These are phyloP conservation scores for Rhingia campestris DNA, from an alignment of 2,888 invertebrate species.

Conservation along the genomic window DNA sequence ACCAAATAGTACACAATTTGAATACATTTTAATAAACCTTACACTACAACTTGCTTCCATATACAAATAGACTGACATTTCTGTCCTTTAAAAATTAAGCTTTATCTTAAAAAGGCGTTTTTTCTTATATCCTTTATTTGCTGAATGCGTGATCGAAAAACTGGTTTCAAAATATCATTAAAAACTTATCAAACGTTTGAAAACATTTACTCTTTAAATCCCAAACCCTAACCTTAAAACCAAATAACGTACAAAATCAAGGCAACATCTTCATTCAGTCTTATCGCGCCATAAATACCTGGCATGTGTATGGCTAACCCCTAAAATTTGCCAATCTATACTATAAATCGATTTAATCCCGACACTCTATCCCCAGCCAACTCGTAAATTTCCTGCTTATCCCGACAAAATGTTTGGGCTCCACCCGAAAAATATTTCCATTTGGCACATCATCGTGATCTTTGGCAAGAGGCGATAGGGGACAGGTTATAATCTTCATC, in stretches of 20 bases:
- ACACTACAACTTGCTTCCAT: no score
- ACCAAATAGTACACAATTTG: no score
- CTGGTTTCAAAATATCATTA: no score
- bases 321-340: constrained; percentile 30
- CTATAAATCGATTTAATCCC: constrained; percentile 60
- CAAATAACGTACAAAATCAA: not conserved
- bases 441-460: constrained; percentile 50
- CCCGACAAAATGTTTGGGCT: constrained; percentile 32
- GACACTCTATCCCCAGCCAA: constrained; percentile 33
- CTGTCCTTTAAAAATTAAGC: no score
- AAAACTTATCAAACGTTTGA: no score
- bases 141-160: no score
- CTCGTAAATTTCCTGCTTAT: constrained; percentile 57
- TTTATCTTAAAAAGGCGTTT: no score
- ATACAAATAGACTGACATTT: no score
- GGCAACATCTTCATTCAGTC: not conserved
- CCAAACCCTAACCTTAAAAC: not conserved
- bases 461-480: constrained; percentile 9
- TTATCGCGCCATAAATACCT: constrained; percentile 8
- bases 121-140: no score
- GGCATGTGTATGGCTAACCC: not conserved
- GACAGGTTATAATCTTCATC: constrained; percentile 24
- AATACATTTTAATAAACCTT: no score
- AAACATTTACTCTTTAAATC: not conserved
- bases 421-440: constrained; percentile 25